Base-by-base conservation (phyloP, 1,140 invertebrate species). In the Aplysia californica region DNA sequence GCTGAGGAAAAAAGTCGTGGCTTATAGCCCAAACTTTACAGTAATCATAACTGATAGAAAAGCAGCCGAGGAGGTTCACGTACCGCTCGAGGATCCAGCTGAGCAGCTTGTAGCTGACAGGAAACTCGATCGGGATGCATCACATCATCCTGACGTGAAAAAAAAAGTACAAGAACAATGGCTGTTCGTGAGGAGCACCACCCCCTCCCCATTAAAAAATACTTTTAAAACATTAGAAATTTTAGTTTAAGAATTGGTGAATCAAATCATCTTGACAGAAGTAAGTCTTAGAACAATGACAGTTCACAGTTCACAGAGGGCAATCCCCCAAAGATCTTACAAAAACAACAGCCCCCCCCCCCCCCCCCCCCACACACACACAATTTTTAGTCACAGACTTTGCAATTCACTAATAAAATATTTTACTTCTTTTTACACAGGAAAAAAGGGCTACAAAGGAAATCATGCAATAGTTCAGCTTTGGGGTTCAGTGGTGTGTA, bases 71-170 rank as follows among this genome's bases (percentile, higher is more conserved):
- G 15, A 15, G 1, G 2, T 33, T 10, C 35, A 35, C 83, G 80
- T 76, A 87, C 86, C 71, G 91, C 86, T 86, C 92, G 89, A 36
- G 84, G 85, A 81, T 92, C 84, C 15, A 84, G 68, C 82, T 87
- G 80, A 21, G 92, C 92, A 61, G 88, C 87, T 77, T 91, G 82
- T 84, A 92, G 92, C 83, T 95, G 94, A 67, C 89, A 82, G 38
- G 87, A 72, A 76, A 95, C 90, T 87, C 94, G 87, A 38, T 92
- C 84, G n/a, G 90, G 89, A 64, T 92, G 79, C 93, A 94, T 95
- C 18, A 93, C 85, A 91, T 87, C 86, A 84, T 87, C 86, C 86
- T 87, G 59, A 44, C 58, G 77, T 56, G 71, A 68, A 66, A 70
- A 39, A 74, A 3, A 61, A 35, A 5, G 29, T 39, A 10, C 39